Conservation (phyloP, 2,797 vertebrate genomes). For the Megaceryle alcyon region DNA sequence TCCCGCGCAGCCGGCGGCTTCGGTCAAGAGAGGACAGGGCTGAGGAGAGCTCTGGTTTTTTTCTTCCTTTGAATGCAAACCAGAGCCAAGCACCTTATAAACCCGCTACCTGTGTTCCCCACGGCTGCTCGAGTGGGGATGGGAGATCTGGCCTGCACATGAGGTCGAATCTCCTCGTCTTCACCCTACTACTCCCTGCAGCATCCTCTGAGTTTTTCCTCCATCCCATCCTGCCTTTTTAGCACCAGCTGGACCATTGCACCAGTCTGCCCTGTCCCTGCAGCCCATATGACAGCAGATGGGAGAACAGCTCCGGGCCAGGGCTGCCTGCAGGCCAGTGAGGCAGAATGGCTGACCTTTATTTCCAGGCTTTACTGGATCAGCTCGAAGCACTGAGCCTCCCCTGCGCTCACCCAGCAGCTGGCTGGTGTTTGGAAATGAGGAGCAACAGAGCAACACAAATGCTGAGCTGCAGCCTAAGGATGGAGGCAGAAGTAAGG, state of each 20-base stretch:
- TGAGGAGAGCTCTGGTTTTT: neutral
- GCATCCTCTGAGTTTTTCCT: neutral
- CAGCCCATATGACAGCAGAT: neutral
- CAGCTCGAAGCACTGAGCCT: rapidly evolving
- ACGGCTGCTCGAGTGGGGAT: neutral
- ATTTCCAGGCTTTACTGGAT: neutral
- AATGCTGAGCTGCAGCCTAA: rapidly evolving
- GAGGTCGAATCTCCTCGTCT: rapidly evolving
- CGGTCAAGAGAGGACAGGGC: neutral
- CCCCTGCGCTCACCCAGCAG: neutral
- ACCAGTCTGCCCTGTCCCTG: neutral
- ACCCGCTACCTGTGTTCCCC: rapidly evolving
- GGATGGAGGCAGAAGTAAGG: neutral
- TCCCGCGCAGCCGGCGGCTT: rapidly evolving
- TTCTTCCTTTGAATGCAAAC: neutral
- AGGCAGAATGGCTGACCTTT: neutral
- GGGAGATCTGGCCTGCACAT: neutral
- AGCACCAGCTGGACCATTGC: neutral
- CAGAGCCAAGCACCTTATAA: neutral
- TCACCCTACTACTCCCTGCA: neutral
- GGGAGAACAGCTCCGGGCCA: neutral
- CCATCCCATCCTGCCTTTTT: neutral
- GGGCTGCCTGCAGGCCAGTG: neutral
- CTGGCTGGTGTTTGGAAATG: rapidly evolving
- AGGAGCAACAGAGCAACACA: neutral